phyloP scores from a whole-genome alignment of 2,797 vertebrate genomes.

The Aphelocoma californica region DNA sequence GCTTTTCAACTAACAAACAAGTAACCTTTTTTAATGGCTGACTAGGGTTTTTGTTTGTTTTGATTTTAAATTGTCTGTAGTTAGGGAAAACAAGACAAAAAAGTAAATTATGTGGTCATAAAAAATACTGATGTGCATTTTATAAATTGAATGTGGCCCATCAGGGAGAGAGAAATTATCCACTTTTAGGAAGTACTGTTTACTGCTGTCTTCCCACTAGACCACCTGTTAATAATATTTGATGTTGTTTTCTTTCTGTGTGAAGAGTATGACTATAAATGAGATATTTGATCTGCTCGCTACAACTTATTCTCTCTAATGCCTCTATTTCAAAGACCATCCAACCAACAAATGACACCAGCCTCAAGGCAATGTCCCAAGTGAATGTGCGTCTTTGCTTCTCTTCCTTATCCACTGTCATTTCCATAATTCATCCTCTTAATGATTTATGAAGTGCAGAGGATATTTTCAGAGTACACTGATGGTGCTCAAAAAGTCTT shows the following conservation, averaged over 20 bases:
- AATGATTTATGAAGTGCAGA: neutral
- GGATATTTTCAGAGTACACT: neutral
- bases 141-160: neutral
- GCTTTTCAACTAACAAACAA: neutral
- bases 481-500: neutral
- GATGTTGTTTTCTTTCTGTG: neutral
- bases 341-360: constrained; percentile 20
- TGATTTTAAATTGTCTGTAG: neutral
- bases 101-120: neutral
- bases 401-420: neutral
- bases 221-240: neutral
- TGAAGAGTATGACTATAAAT: neutral
- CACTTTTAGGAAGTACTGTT: neutral
- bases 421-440: neutral
- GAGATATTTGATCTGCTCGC: neutral
- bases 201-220: neutral
- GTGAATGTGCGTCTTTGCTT: neutral
- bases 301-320: neutral
- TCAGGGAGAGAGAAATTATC: neutral
- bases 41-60: neutral
- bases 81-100: neutral
- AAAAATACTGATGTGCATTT: neutral
- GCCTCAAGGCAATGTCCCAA: neutral
- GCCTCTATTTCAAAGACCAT: constrained; percentile 29
- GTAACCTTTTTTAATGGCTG: neutral